phyloP scores from a whole-genome alignment of 2,888 invertebrate species.

The Temnothorax rugatulus region DNA sequence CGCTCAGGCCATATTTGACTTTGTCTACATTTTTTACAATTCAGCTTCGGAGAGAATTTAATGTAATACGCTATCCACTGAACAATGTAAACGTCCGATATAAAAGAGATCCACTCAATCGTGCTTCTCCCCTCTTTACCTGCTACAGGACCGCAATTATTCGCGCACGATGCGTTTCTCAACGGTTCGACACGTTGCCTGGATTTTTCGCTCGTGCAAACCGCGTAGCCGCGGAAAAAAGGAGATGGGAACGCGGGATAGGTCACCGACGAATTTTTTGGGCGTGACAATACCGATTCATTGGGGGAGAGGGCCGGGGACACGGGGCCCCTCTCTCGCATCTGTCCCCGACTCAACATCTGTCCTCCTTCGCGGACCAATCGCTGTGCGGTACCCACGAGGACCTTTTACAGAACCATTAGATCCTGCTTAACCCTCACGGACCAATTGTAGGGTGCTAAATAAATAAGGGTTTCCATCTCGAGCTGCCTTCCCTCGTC shows the following conservation, averaged over 20 bases:
- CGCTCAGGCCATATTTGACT: neutral
- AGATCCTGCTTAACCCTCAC: conserved; percentile 85
- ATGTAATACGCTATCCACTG: conserved; percentile 12
- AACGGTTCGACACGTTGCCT: conserved; percentile 40
- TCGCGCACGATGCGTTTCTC: conserved; percentile 42
- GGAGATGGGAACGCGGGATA: conserved; percentile 59
- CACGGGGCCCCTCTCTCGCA: conserved; percentile 68
- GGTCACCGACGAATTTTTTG: conserved; percentile 76
- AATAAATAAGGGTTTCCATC: conserved; percentile 84
- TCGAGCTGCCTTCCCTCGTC: conserved; percentile 55
- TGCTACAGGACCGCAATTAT: conserved; percentile 51
- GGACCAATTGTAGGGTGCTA: conserved; percentile 85
- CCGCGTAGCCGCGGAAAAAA: conserved; percentile 34
- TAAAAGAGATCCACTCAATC: conserved; percentile 47
- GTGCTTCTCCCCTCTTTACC: conserved; percentile 40
- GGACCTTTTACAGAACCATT: conserved; percentile 85
- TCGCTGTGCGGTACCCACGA: conserved; percentile 76
- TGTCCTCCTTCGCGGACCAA: conserved; percentile 81
- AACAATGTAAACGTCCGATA: conserved; percentile 28
- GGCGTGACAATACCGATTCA: conserved; percentile 85
- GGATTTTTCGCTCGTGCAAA: conserved; percentile 59
- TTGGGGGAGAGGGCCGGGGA: conserved; percentile 77
- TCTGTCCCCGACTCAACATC: conserved; percentile 83
- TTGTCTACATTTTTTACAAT: neutral
- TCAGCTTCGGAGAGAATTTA: conserved; percentile 20